Conservation (phyloP, 2,113 vertebrate genomes). For the Eretmochelys imbricata region DNA sequence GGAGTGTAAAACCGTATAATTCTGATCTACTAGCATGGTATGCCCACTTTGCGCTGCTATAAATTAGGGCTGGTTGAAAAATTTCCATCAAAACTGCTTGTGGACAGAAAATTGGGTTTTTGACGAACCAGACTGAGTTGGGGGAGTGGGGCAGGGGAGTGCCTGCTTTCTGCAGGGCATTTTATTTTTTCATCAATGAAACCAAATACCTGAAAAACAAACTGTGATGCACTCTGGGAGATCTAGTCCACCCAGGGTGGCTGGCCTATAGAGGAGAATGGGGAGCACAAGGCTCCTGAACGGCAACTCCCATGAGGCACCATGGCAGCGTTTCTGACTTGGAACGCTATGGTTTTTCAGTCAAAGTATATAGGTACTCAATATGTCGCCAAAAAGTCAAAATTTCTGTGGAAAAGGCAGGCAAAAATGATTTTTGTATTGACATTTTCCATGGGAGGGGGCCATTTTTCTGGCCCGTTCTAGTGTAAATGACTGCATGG, state of each 20-base stretch:
- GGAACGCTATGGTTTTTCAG: background rate
- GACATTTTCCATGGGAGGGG: background rate
- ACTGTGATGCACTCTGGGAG: background rate
- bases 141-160: background rate
- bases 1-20: slow-evolving; percentile 26
- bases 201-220: background rate
- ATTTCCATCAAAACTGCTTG: background rate
- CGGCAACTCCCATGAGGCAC: background rate
- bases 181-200: background rate
- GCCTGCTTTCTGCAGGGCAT: background rate
- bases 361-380: background rate
- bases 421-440: background rate
- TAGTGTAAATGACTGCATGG: too few species aligned
- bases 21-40: slow-evolving; percentile 1
- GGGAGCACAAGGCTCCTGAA: background rate
- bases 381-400: background rate
- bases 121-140: background rate
- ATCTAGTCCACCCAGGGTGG: background rate
- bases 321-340: background rate
- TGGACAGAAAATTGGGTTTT: background rate
- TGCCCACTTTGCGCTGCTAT: background rate
- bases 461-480: too few species aligned
- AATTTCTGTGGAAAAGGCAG: background rate
- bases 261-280: background rate
- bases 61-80: background rate